phyloP scores from a whole-genome alignment of 2,888 invertebrate species.

The Eutolmus rufibarbis region DNA sequence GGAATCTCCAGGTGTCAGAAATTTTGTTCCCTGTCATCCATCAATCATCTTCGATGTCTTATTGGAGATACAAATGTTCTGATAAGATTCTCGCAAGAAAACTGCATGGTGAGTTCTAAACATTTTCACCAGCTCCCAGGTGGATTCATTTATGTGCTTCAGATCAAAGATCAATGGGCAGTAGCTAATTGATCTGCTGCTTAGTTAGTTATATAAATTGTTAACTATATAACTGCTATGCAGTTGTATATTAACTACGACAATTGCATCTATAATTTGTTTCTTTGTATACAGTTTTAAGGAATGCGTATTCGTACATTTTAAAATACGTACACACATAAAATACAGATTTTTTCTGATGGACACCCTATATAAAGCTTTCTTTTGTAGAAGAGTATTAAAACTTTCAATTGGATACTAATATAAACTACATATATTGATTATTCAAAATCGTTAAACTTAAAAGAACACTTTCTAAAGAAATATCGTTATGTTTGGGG shows the following conservation, averaged over 20 bases:
- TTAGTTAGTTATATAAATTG: neutral
- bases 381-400: too few relatives aligned
- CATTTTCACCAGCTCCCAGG: neutral
- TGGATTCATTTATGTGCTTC: neutral
- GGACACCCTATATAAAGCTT: too few relatives aligned
- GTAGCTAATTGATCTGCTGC: neutral
- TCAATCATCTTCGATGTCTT: slow-evolving; percentile 22
- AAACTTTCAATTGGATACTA: too few relatives aligned
- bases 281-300: neutral
- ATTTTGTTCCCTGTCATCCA: slow-evolving; percentile 35
- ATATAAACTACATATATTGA: too few relatives aligned
- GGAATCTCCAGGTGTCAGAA: slow-evolving; percentile 28
- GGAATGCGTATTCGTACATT: too few relatives aligned
- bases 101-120: neutral
- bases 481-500: too few relatives aligned
- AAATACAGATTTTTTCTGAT: too few relatives aligned
- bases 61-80: slow-evolving; percentile 11
- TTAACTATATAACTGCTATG: neutral
- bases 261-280: neutral
- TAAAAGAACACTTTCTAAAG: too few relatives aligned
- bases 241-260: neutral
- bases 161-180: neutral
- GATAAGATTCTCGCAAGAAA: slow-evolving; percentile 18
- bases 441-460: too few relatives aligned
- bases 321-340: too few relatives aligned